phyloP scores from a whole-genome alignment of 2,888 invertebrate species.

The Theretra japonica region DNA sequence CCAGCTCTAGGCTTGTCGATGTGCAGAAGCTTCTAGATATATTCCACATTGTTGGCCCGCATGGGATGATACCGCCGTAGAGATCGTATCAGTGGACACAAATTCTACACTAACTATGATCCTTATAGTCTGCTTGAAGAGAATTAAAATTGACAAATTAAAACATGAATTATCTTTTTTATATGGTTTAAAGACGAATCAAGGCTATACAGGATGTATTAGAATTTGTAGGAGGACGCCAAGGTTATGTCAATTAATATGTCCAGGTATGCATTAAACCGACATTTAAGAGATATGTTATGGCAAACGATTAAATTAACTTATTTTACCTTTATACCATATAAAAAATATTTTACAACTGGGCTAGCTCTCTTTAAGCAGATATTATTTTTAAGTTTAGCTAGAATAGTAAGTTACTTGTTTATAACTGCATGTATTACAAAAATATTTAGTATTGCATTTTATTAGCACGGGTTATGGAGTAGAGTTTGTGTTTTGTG shows the following conservation, averaged over 20 bases:
- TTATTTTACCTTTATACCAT: not conserved
- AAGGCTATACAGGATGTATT: too few relatives aligned
- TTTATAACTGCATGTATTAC: constrained; percentile 25
- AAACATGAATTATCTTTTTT: too few relatives aligned
- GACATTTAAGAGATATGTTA: too few relatives aligned
- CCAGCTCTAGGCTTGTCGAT: not conserved
- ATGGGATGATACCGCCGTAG: constrained; percentile 3
- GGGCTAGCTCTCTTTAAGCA: not conserved
- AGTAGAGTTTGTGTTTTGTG: constrained; percentile 22
- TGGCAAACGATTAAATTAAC: not conserved
- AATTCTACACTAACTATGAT: constrained; percentile 22
- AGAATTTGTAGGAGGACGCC: too few relatives aligned
- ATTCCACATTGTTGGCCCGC: constrained; percentile 20
- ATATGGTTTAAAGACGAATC: too few relatives aligned
- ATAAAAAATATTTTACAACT: not conserved
- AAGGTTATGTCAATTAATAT: too few relatives aligned
- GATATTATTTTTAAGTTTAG: not conserved
- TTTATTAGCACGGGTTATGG: constrained; percentile 15
- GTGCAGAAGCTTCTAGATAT: constrained; percentile 17
- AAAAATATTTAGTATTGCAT: not conserved
- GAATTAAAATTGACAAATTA: not conserved
- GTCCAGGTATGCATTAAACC: too few relatives aligned
- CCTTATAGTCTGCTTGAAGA: constrained; percentile 1
- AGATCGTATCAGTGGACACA: not conserved
- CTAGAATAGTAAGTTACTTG: not conserved